phyloP scores from a whole-genome alignment of 2,888 invertebrate species.

The Odontocerum albicorne region DNA sequence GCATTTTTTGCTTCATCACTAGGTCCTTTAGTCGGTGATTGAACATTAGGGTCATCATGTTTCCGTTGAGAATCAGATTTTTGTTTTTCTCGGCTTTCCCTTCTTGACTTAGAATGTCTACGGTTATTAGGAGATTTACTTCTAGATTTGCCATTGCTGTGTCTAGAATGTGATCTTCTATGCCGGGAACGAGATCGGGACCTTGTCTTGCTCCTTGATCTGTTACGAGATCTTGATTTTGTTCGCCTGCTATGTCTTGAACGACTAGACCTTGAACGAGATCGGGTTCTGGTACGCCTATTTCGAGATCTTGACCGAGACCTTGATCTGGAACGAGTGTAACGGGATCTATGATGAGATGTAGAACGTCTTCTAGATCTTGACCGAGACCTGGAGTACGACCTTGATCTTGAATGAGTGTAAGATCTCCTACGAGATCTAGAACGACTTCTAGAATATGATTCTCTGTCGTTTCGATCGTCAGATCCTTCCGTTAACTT shows the following conservation, averaged over 20 bases:
- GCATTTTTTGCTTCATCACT: constrained; percentile 41
- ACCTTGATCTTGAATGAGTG: constrained; percentile 40
- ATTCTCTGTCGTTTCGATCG: constrained; percentile 49
- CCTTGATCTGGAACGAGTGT: constrained; percentile 41
- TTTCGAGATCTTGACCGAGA: constrained; percentile 39
- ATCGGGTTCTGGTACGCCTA: constrained; percentile 42
- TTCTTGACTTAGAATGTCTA: constrained; percentile 21
- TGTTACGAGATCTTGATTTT: constrained; percentile 38
- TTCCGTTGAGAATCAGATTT: constrained; percentile 33
- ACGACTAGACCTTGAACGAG: constrained; percentile 37
- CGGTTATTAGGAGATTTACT: constrained; percentile 13
- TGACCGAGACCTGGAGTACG: constrained; percentile 41
- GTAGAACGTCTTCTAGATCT: constrained; percentile 47
- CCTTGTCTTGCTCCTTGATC: constrained; percentile 37
- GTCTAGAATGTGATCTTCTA: constrained; percentile 21
- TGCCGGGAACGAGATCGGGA: constrained; percentile 37
- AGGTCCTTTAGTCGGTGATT: constrained; percentile 33
- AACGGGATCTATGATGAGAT: constrained; percentile 39
- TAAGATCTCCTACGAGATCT: constrained; percentile 38
- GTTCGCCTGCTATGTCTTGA: constrained; percentile 40
- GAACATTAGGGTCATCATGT: not conserved
- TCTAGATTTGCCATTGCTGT: constrained; percentile 26
- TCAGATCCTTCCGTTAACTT: constrained; percentile 60
- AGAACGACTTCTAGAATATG: constrained; percentile 42
- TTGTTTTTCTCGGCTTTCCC: constrained; percentile 17